These are phyloP conservation scores for Desmophyllum pertusum DNA, from an alignment of 92 coral and sea anemone genomes.

Conservation along the genomic window DNA sequence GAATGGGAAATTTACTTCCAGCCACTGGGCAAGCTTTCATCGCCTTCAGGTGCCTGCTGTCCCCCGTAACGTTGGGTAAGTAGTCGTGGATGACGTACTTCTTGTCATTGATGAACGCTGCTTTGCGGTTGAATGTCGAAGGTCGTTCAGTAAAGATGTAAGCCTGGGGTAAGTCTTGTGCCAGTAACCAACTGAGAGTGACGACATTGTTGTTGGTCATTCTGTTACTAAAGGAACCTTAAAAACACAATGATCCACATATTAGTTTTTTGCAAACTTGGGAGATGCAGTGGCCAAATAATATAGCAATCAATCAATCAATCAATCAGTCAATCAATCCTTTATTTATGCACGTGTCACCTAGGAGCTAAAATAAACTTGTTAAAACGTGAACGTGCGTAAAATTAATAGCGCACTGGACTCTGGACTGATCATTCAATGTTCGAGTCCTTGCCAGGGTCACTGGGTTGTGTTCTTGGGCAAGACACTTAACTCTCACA, in stretches of 20 bases:
- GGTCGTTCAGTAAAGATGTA: slow-evolving; percentile 78
- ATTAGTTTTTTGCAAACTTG: too few species aligned
- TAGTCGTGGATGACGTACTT: slow-evolving; percentile 70
- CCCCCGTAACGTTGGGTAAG: slow-evolving; percentile 51
- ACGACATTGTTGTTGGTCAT: slow-evolving; percentile 66
- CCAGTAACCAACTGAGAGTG: slow-evolving; percentile 70
- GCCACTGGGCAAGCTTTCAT: slow-evolving; percentile 87
- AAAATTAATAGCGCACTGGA: too few species aligned
- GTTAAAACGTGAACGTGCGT: too few species aligned
- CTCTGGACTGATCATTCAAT: too few species aligned
- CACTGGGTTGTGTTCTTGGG: too few species aligned
- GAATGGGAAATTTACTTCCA: slow-evolving; percentile 68
- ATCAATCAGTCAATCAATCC: too few species aligned
- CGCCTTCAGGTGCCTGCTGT: slow-evolving; percentile 74
- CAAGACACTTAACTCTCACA: too few species aligned
- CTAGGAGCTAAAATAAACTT: too few species aligned
- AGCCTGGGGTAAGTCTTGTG: slow-evolving; percentile 74
- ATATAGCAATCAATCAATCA: too few species aligned
- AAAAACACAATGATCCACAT: background rate
- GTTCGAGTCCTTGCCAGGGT: too few species aligned
- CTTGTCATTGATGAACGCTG: slow-evolving; percentile 71
- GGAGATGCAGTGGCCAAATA: too few species aligned
- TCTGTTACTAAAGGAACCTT: slow-evolving; percentile 10
- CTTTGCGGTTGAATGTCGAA: slow-evolving; percentile 71
- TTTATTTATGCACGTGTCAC: too few species aligned